These are phyloP conservation scores for Autographa pulchrina DNA, from an alignment of 2,888 invertebrate species.

Conservation along the genomic window DNA sequence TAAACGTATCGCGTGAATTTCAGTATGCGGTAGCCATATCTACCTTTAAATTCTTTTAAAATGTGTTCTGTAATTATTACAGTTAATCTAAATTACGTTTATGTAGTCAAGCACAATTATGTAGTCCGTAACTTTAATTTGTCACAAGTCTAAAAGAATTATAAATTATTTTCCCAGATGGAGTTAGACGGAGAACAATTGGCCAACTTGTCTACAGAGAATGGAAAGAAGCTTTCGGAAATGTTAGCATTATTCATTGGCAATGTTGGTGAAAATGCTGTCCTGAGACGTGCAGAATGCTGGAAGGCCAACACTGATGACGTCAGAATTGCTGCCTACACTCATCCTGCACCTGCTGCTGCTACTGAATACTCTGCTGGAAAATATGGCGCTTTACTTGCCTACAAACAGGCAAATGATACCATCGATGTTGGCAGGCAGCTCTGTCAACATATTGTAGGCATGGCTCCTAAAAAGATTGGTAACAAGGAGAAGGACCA, in stretches of 20 bases:
- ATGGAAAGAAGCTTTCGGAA: conserved; percentile 94
- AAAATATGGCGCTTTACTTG: conserved; percentile 95
- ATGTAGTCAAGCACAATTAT: too few relatives aligned
- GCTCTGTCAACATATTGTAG: conserved; percentile 98
- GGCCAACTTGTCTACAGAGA: conserved; percentile 89
- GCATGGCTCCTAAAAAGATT: conserved; percentile 94
- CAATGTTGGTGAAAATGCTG: conserved; percentile 96
- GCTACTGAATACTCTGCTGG: conserved; percentile 91
- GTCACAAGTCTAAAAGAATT: too few relatives aligned
- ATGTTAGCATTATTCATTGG: conserved; percentile 96
- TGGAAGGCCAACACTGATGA: conserved; percentile 89
- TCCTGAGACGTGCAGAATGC: conserved; percentile 93
- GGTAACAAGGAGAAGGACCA: conserved; percentile 91
- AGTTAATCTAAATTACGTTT: too few relatives aligned
- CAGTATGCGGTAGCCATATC: too few relatives aligned
- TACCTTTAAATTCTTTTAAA: too few relatives aligned
- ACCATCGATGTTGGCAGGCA: conserved; percentile 91
- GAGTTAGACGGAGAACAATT: conserved; percentile 91
- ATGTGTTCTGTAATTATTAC: too few relatives aligned
- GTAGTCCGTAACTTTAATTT: too few relatives aligned
- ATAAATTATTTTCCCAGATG: conserved; percentile 78
- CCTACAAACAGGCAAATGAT: conserved; percentile 88
- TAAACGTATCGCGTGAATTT: too few relatives aligned
- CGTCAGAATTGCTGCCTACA: conserved; percentile 91
- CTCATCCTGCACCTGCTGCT: conserved; percentile 92